Conservation (phyloP, 1,140 invertebrate species). For the Sitodiplosis mosellana region DNA sequence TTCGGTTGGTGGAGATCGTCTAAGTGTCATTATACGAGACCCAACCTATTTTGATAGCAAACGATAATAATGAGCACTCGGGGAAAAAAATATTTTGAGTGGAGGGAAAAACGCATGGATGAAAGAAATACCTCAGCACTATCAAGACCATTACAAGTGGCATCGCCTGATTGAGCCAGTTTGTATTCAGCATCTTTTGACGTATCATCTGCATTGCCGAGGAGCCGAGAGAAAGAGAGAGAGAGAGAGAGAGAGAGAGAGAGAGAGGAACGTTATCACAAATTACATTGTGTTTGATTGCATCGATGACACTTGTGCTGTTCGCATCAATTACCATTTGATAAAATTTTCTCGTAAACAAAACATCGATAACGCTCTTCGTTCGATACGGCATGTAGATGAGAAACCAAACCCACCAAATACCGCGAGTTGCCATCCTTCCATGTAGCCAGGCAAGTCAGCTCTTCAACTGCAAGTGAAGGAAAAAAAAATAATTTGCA, state of each 20-base stretch:
- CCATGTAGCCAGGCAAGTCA: constrained; percentile 73
- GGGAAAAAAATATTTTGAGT: no score
- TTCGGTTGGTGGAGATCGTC: constrained; percentile 22
- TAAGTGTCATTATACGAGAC: constrained; percentile 23
- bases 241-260: no score
- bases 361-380: constrained; percentile 85
- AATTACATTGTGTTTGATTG: no score
- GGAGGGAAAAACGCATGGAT: no score
- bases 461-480: constrained; percentile 53
- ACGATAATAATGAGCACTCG: neutral
- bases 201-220: constrained; percentile 12
- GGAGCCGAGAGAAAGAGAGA: no score
- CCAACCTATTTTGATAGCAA: constrained; percentile 15
- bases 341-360: constrained; percentile 59
- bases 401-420: constrained; percentile 55
- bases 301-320: no score
- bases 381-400: constrained; percentile 67
- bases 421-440: constrained; percentile 75
- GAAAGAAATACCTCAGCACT: constrained; percentile 33
- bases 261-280: no score
- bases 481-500: neutral
- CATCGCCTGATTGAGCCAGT: constrained; percentile 72
- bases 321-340: constrained; percentile 1
- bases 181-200: constrained; percentile 45
- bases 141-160: constrained; percentile 70